Evolutionary conservation across 1,140 invertebrate species (phyloP), one percentile per base, ranked within the genome.

Genomic region (Lordiphosa collinella): DNA sequence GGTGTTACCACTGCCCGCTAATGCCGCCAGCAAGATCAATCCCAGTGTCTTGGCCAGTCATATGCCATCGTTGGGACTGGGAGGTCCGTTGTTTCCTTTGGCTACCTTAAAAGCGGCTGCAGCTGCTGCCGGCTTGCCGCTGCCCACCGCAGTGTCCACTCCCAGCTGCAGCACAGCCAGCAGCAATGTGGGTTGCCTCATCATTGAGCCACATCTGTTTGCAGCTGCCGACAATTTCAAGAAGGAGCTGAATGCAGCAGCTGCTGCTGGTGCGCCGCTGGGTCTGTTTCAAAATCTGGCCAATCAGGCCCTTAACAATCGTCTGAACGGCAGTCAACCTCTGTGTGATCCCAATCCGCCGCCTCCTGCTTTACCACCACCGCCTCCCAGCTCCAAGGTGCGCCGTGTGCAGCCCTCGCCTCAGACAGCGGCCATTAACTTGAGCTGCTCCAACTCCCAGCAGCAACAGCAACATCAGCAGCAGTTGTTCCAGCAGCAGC

Each of bases 121-220:
- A 8, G 75, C 69, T 3, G 80, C 85, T 4, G 76, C 76, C 0
- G 75, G 76, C 10, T 25, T 80, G 6, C 71, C 76, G 10, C 44
- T 87, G 29, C 65, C 82, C 1, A 47, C 69, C 3, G 64, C 61
- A 1, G 55, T 63, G 44, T 58, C 58, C 3, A 62, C 58, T n/a
- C 55, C 57, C 11, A 65, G 41, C 16, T 72, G 63, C 49, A 68
- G 66, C 51, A 53, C 35, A 43, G 38, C 67, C 36, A 31, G 41
- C 9, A 79, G 38, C 13, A 86, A 82, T 46, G 86, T 88, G 5
- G 86, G 86, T 32, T 88, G 86, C 40, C 54, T 88, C n/a, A 88
- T 88, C 8, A 88, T 88, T n/a, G 86, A 88, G 37, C 86, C 86
- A n/a, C 76, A 88, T 63, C 44, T 88, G 0, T 84, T 88, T 13